A percentile compares a stretch with the other conserved stretches of the same genome.
Conservation (phyloP, 1,140 invertebrate species). For the Batillaria attramentaria region DNA sequence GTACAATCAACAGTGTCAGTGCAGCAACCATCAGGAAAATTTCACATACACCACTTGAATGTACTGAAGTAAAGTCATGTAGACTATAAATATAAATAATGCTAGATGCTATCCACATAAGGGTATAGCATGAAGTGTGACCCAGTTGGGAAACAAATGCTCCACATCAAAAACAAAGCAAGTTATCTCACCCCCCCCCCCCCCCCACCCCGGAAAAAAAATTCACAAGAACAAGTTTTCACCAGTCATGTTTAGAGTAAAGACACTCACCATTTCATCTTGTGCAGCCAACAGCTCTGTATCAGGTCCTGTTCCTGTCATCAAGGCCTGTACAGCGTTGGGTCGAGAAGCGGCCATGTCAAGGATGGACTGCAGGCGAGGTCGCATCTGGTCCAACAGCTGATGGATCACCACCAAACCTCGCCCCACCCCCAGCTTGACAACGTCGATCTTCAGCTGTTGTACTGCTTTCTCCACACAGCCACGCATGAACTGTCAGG, state of each 20-base stretch:
- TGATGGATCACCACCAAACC: conserved; percentile 21
- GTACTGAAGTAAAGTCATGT: no score
- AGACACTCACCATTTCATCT: conserved; percentile 44
- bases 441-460: background rate
- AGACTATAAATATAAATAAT: no score
- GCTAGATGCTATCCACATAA: no score
- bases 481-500: conserved; percentile 18
- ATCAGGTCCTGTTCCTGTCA: background rate
- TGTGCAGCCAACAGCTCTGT: background rate
- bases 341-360: conserved; percentile 17
- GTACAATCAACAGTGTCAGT: no score
- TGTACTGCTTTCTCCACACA: conserved; percentile 10
- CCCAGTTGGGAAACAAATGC: no score
- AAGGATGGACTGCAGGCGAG: conserved; percentile 19
- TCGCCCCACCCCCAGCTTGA: background rate
- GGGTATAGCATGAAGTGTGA: no score
- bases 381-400: background rate
- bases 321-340: background rate
- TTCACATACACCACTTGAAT: no score
- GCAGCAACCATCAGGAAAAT: no score
- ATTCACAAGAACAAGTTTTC: background rate
- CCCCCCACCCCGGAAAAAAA: no score
- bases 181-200: no score
- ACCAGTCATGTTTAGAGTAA: background rate
- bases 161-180: no score